A percentile compares a stretch with the other conserved stretches of the same genome.
Evolutionary conservation across 2,113 vertebrate species (phyloP).

Genomic region (Pteronura brasiliensis): DNA sequence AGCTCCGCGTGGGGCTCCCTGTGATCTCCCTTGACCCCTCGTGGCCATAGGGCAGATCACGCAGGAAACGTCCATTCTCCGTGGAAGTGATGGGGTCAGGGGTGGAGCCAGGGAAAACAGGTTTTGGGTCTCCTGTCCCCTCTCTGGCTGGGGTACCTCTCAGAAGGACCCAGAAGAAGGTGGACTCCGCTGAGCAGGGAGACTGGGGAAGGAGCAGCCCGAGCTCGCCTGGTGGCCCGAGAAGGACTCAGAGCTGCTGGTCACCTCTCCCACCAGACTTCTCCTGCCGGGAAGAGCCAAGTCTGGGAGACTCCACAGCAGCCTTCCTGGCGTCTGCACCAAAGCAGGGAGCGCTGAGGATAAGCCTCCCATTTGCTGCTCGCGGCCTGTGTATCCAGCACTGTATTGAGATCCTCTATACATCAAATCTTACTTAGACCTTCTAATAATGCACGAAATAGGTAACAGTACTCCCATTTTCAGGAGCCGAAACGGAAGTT

Average conservation of each 20-base stretch:
- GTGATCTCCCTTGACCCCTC: neutral
- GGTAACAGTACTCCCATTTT: neutral
- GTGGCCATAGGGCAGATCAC: neutral
- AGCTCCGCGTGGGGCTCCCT: rapidly evolving
- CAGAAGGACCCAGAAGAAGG: neutral
- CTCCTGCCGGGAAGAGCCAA: neutral
- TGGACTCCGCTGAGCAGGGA: rapidly evolving
- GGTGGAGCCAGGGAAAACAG: neutral
- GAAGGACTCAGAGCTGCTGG: neutral
- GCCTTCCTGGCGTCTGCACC: neutral
- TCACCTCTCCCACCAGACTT: neutral
- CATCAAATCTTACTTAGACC: neutral
- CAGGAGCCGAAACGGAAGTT: neutral
- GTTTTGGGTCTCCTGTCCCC: neutral
- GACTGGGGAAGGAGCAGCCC: rapidly evolving
- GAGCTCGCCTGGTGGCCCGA: neutral
- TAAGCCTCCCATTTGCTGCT: neutral
- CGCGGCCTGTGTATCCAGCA: neutral
- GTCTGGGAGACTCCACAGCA: neutral
- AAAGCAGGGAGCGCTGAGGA: neutral
- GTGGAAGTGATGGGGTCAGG: neutral
- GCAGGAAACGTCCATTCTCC: neutral
- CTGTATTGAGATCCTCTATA: neutral
- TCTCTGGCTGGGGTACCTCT: rapidly evolving
- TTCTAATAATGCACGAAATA: neutral